Evolutionary conservation across 1,140 invertebrate genomes (phyloP), one percentile per base, ranked within the genome.

Genomic region (Hetaerina americana): DNA sequence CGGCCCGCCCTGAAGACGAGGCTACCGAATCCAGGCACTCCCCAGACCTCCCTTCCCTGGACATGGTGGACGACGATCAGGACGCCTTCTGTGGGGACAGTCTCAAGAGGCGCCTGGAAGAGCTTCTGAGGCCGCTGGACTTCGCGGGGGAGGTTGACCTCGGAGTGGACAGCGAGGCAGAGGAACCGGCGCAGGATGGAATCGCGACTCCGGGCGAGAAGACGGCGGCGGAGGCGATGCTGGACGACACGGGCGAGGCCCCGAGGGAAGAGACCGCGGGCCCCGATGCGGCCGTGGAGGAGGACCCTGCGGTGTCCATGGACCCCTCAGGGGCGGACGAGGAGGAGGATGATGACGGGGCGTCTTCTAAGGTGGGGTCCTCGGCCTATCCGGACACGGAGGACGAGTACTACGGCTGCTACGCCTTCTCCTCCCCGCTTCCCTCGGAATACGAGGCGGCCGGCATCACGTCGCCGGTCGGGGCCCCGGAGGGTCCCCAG

Each of bases 351-450:
- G 31, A 40, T 18, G 31, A 40, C 18, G n/a, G n/a, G n/a, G 31
- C 18, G 6, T 40, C 31, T 40, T 40, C 31, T 18, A 40, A 18
- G 18, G 31, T 40, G 31, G 31, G 31, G 6, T 40, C 31, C 31
- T n/a, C n/a, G n/a, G 31, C 22, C 26, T 24, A 12, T n/a, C 49
- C 27, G 26, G 27, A 74, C 22, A 24, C 10, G 31, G 24, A 5
- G 27, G 31, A 28, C 1, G 66, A 66, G 1, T 24, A 74, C 26
- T 31, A 71, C 3, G 67, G 70, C 5, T 73, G 73, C 73, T 72
- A 76, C 25, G 57, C 68, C 12, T 73, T 73, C 0, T 70, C 67
- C 8, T 66, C 40, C 27, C 69, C 73, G 15, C 66, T 18, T 67
- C 72, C 66, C 6, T 29, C 66, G 66, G 8, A 68, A 8, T 40